Evolutionary conservation across 2,113 vertebrate genomes (phyloP), one percentile per base, ranked within the genome.

Genomic region (Peromyscus maniculatus): DNA sequence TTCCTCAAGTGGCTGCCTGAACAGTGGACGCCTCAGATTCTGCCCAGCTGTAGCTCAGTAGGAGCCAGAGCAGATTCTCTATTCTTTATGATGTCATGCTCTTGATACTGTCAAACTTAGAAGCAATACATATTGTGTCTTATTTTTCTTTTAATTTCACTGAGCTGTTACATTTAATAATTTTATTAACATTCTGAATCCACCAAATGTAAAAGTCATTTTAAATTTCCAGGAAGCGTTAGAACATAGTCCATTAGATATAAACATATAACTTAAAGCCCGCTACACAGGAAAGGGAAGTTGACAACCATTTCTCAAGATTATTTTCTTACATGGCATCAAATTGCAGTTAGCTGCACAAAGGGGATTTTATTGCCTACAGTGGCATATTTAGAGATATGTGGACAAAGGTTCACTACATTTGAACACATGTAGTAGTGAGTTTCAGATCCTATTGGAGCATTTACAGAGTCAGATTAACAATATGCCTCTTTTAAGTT

Each of bases 121-220:
- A 62, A 3, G 3, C n/a, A 79, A 24, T 2, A 10, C n/a, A 43
- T 75, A 66, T 78, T 67, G 7, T 33, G 10, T 31, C 52, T 57
- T 71, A 55, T 28, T 62, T 96, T 91, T 91, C 80, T 91, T 77
- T 96, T 74, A 74, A 52, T 75, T 91, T 87, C 46, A 16, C 69
- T 64, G 46, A 64, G 13, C 16, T 93, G 64, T 31, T 49, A 11
- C 46, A 36, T 77, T 52, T 62, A 64, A 55, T 71, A 62, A 80
- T 80, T 39, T 26, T 26, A 33, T 72, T 77, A 87, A 69, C 59
- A 55, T 31, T 83, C 5, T 62, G 46, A 62, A 77, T 33, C 87
- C 13, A 33, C 43, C 17, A 43, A 57, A 91, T 91, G 77, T 62
- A 91, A 89, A 72, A 31, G 3, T 79, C n/a, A 15, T 80, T 69